Conservation (phyloP, 2,113 vertebrate genomes). For the Oryzias curvinotus region DNA sequence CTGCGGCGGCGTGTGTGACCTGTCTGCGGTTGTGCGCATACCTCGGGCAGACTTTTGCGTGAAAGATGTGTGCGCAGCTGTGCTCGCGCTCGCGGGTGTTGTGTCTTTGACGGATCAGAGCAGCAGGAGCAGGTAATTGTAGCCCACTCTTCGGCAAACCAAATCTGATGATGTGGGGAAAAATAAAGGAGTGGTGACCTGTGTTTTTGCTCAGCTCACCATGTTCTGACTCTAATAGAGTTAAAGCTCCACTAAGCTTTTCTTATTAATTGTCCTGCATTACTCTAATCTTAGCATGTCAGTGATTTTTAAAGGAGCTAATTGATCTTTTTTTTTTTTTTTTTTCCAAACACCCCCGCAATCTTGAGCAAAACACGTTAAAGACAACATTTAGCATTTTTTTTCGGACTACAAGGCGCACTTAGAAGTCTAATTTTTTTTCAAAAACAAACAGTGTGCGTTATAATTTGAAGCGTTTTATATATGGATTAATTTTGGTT, state of each 20-base stretch:
- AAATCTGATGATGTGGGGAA: constrained; percentile 1
- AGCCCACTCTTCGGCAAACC: constrained; percentile 26
- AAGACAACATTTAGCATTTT: not conserved
- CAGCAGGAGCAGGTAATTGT: constrained; percentile 31
- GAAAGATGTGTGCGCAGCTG: not conserved
- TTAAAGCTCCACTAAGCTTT: constrained; percentile 39
- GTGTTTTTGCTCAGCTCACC: constrained; percentile 8
- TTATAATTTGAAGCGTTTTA: too few relatives aligned
- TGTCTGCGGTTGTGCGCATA: constrained; percentile 5
- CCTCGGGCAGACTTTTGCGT: constrained; percentile 7
- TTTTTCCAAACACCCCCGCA: not conserved
- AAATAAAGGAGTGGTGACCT: constrained; percentile 22
- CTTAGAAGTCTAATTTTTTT: too few relatives aligned
- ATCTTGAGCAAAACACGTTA: not conserved
- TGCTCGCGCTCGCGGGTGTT: constrained; percentile 7
- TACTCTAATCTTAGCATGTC: constrained; percentile 26
- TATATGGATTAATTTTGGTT: too few relatives aligned
- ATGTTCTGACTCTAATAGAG: constrained; percentile 15
- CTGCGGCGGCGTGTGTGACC: constrained; percentile 18
- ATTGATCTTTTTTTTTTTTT: not conserved
- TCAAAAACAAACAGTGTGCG: too few relatives aligned
- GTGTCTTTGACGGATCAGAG: constrained; percentile 18
- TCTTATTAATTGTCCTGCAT: constrained; percentile 32
- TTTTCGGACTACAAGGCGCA: too few relatives aligned
- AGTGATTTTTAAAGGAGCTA: constrained; percentile 16